Base-by-base conservation (phyloP, 2,888 invertebrate species). In the Euproctis similis region DNA sequence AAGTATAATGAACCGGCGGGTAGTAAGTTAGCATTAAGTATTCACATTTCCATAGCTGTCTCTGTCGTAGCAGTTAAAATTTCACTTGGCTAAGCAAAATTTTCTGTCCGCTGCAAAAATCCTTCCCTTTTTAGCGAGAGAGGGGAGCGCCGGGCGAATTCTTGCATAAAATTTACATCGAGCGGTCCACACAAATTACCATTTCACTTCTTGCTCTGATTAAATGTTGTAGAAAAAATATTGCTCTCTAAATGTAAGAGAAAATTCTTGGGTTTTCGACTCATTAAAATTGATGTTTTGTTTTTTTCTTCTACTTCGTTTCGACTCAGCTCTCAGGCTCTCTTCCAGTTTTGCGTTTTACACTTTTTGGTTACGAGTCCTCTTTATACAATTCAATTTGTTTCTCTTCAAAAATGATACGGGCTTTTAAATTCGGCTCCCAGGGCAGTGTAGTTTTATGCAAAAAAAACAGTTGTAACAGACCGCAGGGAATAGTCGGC, bases 221-320 rank as follows among this genome's bases (percentile, higher is more conserved):
- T 84, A 82, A 82, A 84, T 81, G 82, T 81, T 80, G 75, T 80
- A 84, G 82, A 84, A 84, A 82, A 84, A 81, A 81, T 81, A 81
- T 81, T 81, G 81, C 74, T 70, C 66, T 71, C 74, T 62, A 78
- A 82, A 81, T 78, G 78, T 75, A 70, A 72, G 67, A 73, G 81
- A 78, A 81, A 76, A 77, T 78, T 73, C 71, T 73, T 67, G 76
- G 48, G 76, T 77, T 81, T 80, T 76, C 62, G 72, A 76, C 73
- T 80, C 78, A 78, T 80, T 78, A 80, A 78, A 78, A 80, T 77
- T 77, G 70, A 73, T 76, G 75, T 76, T 76, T 69, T 72, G 67
- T 68, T 71, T 71, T 71, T 70, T 68, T 23, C 59, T 32, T 33
- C 39, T 43, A n/a, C 47, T 53, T 46, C 39, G 37, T 37, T 36